These are phyloP conservation scores for Eurytoma adleriae DNA, from an alignment of 2,888 invertebrate species.

Conservation along the genomic window DNA sequence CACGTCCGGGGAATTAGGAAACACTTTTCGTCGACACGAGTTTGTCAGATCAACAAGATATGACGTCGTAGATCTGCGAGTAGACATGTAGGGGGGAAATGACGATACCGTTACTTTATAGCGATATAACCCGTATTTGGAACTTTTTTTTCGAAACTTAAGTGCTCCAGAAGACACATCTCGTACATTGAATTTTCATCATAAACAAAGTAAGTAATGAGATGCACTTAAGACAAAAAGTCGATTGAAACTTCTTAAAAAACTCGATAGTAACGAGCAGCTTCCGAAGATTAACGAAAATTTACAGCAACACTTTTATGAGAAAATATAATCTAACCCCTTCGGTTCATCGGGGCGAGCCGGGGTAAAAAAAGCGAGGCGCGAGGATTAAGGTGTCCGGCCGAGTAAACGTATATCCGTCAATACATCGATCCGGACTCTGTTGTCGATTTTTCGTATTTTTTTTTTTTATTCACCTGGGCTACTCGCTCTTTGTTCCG, in stretches of 20 bases:
- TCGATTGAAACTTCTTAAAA: neutral
- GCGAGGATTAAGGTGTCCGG: constrained; percentile 21
- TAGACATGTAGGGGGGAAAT: no score
- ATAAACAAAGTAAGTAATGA: neutral
- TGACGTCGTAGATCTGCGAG: no score
- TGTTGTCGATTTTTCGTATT: neutral
- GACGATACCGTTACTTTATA: no score
- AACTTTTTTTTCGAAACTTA: neutral
- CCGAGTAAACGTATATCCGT: constrained; percentile 4
- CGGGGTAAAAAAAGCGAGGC: neutral
- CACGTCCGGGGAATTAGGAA: neutral
- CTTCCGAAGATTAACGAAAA: neutral
- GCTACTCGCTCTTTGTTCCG: neutral
- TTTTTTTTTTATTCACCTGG: neutral
- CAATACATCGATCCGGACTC: neutral
- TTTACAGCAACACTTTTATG: no score
- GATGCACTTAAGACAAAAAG: neutral
- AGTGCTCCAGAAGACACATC: neutral
- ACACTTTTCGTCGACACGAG: neutral
- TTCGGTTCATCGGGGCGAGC: neutral
- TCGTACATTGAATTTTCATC: neutral
- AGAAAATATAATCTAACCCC: neutral
- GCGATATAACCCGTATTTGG: no score
- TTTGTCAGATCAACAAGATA: no score
- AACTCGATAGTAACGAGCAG: neutral